Conservation (phyloP, 2,888 invertebrate species). For the Platynereis dumerilii region DNA sequence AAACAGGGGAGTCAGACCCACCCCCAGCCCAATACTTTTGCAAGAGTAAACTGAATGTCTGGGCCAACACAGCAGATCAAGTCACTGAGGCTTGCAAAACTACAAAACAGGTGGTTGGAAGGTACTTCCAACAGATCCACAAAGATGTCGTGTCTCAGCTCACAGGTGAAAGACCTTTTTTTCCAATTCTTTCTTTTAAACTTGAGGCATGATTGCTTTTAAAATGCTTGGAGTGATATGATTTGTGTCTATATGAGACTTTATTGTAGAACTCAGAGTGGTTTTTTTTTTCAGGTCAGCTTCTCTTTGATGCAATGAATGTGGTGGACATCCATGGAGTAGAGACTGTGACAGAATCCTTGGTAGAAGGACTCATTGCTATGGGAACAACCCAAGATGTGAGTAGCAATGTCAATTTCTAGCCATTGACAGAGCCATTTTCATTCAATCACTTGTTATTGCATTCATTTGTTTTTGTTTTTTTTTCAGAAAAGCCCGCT, state of each 20-base stretch:
- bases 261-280: too few relatives aligned
- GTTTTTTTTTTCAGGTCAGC: too few relatives aligned
- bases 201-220: too few relatives aligned
- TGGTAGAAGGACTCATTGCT: conserved; percentile 49
- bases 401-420: too few relatives aligned
- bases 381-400: conserved; percentile 50
- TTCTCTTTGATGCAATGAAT: conserved; percentile 57
- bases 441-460: too few relatives aligned
- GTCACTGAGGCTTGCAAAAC: conserved; percentile 50
- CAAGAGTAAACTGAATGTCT: conserved; percentile 53
- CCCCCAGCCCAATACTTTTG: conserved; percentile 57
- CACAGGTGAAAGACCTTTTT: conserved; percentile 46
- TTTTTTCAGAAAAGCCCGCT: conserved; percentile 49
- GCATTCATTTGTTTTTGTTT: too few relatives aligned
- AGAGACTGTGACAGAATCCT: conserved; percentile 42
- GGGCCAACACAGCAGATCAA: conserved; percentile 57
- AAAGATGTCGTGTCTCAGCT: conserved; percentile 54
- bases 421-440: too few relatives aligned
- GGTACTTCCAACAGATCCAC: conserved; percentile 54
- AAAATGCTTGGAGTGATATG: too few relatives aligned
- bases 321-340: conserved; percentile 54
- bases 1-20: conserved; percentile 44
- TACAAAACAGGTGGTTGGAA: conserved; percentile 44
- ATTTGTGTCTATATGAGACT: too few relatives aligned
- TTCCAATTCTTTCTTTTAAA: neutral